Conservation (phyloP, 1,140 invertebrate genomes). For the Mactra quadrangularis region DNA sequence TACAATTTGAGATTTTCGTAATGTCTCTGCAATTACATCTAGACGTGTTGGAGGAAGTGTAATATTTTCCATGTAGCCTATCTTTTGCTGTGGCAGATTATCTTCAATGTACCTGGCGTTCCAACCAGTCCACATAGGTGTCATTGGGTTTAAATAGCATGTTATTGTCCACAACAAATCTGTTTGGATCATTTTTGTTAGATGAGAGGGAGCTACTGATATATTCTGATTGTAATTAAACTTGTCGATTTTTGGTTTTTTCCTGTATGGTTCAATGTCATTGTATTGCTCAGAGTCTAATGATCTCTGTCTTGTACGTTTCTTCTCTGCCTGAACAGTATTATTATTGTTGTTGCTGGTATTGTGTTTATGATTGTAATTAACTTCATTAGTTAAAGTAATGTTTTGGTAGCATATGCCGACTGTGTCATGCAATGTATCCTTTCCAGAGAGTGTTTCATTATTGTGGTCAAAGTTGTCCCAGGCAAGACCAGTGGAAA, state of each 20-base stretch:
- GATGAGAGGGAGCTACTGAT: background rate
- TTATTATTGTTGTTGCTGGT: background rate
- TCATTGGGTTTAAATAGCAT: background rate
- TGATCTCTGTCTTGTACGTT: background rate
- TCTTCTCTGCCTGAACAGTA: background rate
- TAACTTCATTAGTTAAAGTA: background rate
- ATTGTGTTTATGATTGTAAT: background rate
- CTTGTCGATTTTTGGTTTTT: conserved; percentile 16
- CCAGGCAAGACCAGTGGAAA: conserved; percentile 81
- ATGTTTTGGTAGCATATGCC: conserved; percentile 77
- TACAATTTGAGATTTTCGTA: conserved; percentile 75
- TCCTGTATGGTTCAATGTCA: conserved; percentile 24
- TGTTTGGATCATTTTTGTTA: background rate
- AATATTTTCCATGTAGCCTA: conserved; percentile 56
- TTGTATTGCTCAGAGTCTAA: background rate
- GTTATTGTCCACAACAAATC: conserved; percentile 5
- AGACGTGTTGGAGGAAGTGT: conserved; percentile 33
- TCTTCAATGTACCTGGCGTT: background rate
- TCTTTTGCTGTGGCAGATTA: conserved; percentile 35
- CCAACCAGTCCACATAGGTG: conserved; percentile 30
- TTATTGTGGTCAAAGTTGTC: conserved; percentile 84
- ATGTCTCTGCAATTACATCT: conserved; percentile 80
- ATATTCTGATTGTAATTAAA: conserved; percentile 20
- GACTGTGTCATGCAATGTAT: conserved; percentile 84
- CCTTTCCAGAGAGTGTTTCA: conserved; percentile 82